Evolutionary conservation across 2,113 vertebrate species (phyloP).

Genomic region (Rhinopomastus cyanomelas): DNA sequence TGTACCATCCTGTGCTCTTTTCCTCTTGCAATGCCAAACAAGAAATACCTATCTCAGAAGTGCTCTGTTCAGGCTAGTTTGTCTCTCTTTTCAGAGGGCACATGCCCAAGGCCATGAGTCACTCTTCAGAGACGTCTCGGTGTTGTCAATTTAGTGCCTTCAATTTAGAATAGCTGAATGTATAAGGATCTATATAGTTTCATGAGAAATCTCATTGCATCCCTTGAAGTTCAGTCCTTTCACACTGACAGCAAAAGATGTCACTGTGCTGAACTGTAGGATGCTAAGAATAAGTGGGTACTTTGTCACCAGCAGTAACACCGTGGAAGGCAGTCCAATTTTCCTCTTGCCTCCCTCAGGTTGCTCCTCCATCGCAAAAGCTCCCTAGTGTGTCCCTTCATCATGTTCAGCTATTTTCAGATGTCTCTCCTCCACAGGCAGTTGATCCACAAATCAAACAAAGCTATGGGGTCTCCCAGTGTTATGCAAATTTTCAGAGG

Average conservation of each 20-base stretch:
- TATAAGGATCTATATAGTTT: not conserved
- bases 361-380: constrained; percentile 21
- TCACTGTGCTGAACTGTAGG: not conserved
- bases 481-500: constrained; percentile 17
- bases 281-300: constrained; percentile 24
- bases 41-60: not conserved
- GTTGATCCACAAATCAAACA: constrained; percentile 55
- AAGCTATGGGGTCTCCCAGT: not conserved
- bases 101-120: not conserved
- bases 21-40: not conserved
- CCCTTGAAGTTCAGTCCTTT: constrained; percentile 11
- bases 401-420: constrained; percentile 55
- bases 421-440: constrained; percentile 54
- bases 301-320: constrained; percentile 31
- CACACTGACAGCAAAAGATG: not conserved
- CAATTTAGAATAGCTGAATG: not conserved
- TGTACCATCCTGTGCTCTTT: not conserved
- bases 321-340: constrained; percentile 18
- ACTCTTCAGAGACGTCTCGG: not conserved
- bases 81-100: not conserved
- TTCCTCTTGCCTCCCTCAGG: constrained; percentile 29
- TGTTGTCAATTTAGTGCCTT: not conserved
- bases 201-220: not conserved
- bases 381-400: constrained; percentile 7
- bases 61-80: not conserved